Base-by-base conservation (phyloP, 2,797 vertebrate genomes). In the Premnoplex brunnescens region DNA sequence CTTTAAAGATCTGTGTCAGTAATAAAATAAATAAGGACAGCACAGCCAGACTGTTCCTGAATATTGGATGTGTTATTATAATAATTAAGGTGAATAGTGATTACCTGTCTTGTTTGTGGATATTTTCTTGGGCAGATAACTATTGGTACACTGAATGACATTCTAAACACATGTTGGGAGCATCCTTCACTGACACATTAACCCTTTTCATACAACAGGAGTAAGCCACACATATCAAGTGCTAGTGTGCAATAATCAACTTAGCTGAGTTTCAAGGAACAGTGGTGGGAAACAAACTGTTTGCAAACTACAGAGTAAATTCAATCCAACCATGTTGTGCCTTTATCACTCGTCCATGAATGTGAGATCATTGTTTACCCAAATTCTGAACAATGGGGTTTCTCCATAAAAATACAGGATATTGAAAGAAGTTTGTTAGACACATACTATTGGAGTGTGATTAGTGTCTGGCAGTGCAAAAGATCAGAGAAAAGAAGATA, bases 11-110 rank as follows among this genome's bases (percentile, higher is more conserved):
- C 92, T 93, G 51, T 95, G 93, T 96, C 92, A 96, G 85, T 94
- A 97, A 97, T 95, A 94, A 97, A 97, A 97, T 96, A 94, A 96
- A 87, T 86, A 95, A 17, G 71, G 90, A 97, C 41, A 95, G 82
- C 68, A 39, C 72, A 93, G 88, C 76, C 93, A 96, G 77, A 91
- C 89, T 91, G 63, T 78, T 97, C 84, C 85, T 96, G 92, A 97
- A 97, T 97, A 96, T 95, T 90, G 82, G 72, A 93, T 78, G 75
- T 74, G 89, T 96, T 96, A 96, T 97, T 96, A 96, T 55, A 96
- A 95, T 97, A 97, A 97, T 98, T 97, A 98, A 98, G 95, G 98
- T 94, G 90, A 97, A 96, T 96, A 96, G 96, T 78, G 96, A 97
- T 97, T 97, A 94, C 77, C 96, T 96, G 95, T 97, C 92, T 86